Evolutionary conservation across 2,888 invertebrate species (phyloP).

Genomic region (Andricus curvator): DNA sequence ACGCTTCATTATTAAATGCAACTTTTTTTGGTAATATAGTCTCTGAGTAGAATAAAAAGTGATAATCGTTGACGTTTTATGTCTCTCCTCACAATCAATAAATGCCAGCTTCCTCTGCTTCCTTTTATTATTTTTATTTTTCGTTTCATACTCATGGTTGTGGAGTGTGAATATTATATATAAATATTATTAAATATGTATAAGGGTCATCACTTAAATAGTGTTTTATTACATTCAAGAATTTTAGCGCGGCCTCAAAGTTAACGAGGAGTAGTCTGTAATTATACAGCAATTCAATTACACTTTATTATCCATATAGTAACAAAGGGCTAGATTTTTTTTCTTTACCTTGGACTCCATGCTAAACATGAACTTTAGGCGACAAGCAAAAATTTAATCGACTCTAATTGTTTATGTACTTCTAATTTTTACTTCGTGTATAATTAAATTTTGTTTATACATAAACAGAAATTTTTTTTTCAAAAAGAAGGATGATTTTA

Average conservation of each 20-base stretch:
- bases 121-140: neutral
- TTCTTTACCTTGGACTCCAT: neutral
- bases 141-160: neutral
- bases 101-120: neutral
- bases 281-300: neutral
- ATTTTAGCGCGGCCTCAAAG: neutral
- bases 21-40: too few species aligned
- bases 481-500: too few species aligned
- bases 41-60: neutral
- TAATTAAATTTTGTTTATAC: too few species aligned
- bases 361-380: neutral
- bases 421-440: too few species aligned
- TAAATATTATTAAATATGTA: constrained; percentile 1
- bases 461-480: too few species aligned
- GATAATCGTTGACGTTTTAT: neutral
- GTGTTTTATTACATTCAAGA: neutral
- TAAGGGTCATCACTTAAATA: neutral
- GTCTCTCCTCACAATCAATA: neutral
- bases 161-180: neutral
- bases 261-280: neutral
- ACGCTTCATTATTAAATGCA: too few species aligned
- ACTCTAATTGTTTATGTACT: too few species aligned
- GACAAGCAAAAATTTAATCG: too few species aligned
- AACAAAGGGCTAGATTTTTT: neutral
- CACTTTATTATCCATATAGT: neutral